Evolutionary conservation across 2,888 invertebrate species (phyloP).

Genomic region (Penaeus monodon): DNA sequence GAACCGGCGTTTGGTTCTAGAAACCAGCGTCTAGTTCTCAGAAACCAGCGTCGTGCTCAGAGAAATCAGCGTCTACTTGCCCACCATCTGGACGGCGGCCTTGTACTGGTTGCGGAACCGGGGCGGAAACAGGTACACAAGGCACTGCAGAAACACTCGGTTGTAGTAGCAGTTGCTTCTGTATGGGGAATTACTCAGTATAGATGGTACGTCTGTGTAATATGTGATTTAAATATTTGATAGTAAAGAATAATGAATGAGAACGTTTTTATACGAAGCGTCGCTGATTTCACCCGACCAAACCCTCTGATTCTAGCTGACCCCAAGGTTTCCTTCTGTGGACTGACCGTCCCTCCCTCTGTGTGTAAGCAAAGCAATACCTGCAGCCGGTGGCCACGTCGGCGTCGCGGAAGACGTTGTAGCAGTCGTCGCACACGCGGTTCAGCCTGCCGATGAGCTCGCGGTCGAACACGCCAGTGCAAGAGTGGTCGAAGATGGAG

Average conservation of each 20-base stretch:
- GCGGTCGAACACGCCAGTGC: conserved; percentile 58
- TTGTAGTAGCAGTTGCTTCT: conserved; percentile 52
- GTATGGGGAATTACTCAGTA: neutral
- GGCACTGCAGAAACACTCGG: conserved; percentile 51
- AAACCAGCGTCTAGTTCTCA: too few relatives aligned
- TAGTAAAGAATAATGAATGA: too few relatives aligned
- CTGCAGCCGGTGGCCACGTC: conserved; percentile 56
- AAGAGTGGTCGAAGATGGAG: conserved; percentile 43
- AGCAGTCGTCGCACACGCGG: conserved; percentile 62
- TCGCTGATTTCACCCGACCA: too few relatives aligned
- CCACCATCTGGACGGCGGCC: conserved; percentile 48
- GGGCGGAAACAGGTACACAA: conserved; percentile 40
- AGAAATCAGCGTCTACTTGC: conserved; percentile 34
- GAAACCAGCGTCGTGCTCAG: too few relatives aligned
- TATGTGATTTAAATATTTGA: too few relatives aligned
- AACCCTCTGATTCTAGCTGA: too few relatives aligned
- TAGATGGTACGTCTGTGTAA: too few relatives aligned
- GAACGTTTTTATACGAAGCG: too few relatives aligned
- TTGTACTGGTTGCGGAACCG: conserved; percentile 51
- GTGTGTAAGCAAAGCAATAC: conserved; percentile 11
- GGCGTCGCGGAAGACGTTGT: conserved; percentile 62
- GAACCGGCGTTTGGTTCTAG: too few relatives aligned
- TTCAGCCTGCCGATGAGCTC: conserved; percentile 50
- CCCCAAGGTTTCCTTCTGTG: too few relatives aligned
- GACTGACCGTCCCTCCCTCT: too few relatives aligned